Conservation (phyloP, 2,113 vertebrate species). For the Kryptolebias marmoratus region DNA sequence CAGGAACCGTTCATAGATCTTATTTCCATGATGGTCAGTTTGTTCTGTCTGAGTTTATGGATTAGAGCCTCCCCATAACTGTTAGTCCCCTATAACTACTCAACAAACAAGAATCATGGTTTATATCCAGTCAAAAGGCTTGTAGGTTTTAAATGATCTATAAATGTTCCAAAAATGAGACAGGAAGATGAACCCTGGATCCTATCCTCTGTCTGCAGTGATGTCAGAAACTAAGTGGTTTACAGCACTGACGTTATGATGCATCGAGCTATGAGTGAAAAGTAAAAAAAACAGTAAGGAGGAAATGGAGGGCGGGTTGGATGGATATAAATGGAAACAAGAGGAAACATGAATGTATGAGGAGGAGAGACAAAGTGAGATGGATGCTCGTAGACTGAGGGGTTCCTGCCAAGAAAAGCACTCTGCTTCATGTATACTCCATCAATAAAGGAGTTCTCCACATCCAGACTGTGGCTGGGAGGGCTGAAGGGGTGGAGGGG, state of each 20-base stretch:
- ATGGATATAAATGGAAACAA: constrained; percentile 52
- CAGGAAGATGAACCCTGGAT: not conserved
- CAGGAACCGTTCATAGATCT: too few relatives aligned
- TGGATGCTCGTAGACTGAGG: constrained; percentile 5
- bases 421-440: constrained; percentile 57
- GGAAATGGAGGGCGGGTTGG: constrained; percentile 34
- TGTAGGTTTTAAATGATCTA: constrained; percentile 5
- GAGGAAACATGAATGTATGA: constrained; percentile 34
- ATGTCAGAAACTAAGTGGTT: constrained; percentile 12
- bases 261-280: not conserved
- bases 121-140: constrained; percentile 50
- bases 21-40: too few relatives aligned
- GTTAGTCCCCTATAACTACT: not conserved
- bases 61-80: too few relatives aligned
- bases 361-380: constrained; percentile 29
- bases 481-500: constrained; percentile 9
- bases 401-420: constrained; percentile 62
- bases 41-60: too few relatives aligned
- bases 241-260: constrained; percentile 5
- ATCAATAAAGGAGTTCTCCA: constrained; percentile 66
- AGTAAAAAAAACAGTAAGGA: not conserved
- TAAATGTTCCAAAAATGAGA: constrained; percentile 8
- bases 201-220: not conserved
- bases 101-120: constrained; percentile 33
- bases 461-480: constrained; percentile 16